A percentile compares a stretch with the other conserved stretches of the same genome.
These are phyloP conservation scores for Reticulitermes speratus DNA, from an alignment of 1,140 invertebrate genomes.

Conservation along the genomic window DNA sequence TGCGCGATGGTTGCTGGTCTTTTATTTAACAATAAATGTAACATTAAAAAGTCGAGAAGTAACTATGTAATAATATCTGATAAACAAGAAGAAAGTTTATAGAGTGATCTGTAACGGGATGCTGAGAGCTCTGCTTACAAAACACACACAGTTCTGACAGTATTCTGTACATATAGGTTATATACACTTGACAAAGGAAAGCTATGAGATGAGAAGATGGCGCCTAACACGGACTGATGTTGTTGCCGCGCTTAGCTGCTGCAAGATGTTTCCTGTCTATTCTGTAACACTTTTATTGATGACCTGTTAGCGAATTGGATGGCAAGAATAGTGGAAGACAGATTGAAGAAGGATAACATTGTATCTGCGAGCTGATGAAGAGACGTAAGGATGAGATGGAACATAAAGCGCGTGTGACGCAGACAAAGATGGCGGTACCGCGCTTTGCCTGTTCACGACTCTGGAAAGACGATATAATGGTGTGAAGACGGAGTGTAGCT, in stretches of 20 bases:
- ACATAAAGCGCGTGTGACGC: not conserved
- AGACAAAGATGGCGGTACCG: not conserved
- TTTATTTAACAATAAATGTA: no score
- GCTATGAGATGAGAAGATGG: not conserved
- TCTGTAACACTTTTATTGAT: constrained; percentile 13
- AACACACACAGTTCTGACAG: no score
- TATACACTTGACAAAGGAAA: no score
- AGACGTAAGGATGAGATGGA: not conserved
- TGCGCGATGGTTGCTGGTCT: no score
- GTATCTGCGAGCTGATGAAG: constrained; percentile 4
- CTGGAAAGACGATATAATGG: not conserved
- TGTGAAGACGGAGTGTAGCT: not conserved
- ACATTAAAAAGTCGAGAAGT: no score
- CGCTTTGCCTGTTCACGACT: not conserved
- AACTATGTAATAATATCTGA: no score
- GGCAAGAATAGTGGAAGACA: not conserved
- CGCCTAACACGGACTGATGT: not conserved
- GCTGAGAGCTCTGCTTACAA: no score
- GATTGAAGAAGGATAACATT: not conserved
- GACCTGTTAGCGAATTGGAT: not conserved
- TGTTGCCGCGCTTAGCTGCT: not conserved
- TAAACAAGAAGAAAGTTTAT: no score
- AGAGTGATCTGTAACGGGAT: no score
- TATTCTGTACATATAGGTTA: no score
- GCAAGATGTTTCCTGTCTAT: not conserved